These are phyloP conservation scores for Chrysomela aeneicollis DNA, from an alignment of 2,888 invertebrate species.

Conservation along the genomic window DNA sequence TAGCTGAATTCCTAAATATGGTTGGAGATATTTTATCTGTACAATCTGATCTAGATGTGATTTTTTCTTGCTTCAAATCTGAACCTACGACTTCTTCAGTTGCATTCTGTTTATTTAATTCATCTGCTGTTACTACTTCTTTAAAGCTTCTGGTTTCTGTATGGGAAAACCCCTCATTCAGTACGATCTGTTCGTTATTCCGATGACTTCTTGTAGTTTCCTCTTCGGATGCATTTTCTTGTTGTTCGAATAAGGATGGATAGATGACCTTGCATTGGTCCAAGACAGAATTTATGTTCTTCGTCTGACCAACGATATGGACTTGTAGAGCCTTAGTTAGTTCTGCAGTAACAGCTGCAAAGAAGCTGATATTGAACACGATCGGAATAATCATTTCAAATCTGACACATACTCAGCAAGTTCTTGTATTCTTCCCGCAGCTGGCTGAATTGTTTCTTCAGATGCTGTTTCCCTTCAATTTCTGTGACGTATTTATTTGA, in stretches of 20 bases:
- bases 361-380: not conserved
- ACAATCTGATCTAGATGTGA: no score
- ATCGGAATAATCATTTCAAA: not conserved
- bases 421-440: constrained; percentile 43
- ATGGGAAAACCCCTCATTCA: no score
- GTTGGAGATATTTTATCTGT: no score
- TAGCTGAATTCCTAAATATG: no score
- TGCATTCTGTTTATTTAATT: no score
- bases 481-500: not conserved
- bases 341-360: constrained; percentile 42
- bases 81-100: no score
- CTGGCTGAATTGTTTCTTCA: constrained; percentile 36
- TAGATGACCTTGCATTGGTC: constrained; percentile 44
- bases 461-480: not conserved
- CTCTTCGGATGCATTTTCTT: not conserved
- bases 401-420: constrained; percentile 35
- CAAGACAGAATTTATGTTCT: constrained; percentile 38
- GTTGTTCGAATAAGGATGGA: constrained; percentile 32
- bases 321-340: constrained; percentile 41
- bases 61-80: no score
- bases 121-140: no score
- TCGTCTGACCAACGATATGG: constrained; percentile 42
- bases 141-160: no score
- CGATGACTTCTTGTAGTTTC: not conserved
- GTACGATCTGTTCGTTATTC: no score